phyloP scores from a whole-genome alignment of 2,113 vertebrate species.

The Amblyornis subalaris region DNA sequence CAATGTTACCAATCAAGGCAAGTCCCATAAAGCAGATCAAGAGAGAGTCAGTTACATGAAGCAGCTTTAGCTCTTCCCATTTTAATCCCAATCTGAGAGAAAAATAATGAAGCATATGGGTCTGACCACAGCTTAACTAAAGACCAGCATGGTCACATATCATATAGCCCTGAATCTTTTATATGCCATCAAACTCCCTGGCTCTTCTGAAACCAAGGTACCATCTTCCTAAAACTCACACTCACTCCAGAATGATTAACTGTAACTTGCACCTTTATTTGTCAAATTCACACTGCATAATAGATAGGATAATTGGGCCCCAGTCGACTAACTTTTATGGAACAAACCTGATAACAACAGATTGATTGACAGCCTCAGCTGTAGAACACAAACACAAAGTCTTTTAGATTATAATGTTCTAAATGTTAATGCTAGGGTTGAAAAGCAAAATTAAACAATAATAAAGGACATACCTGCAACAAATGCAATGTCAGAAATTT shows the following conservation, averaged over 20 bases:
- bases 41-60: not conserved
- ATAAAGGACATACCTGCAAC: constrained; percentile 1
- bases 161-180: not conserved
- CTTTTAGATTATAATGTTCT: constrained; percentile 26
- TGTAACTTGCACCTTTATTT: constrained; percentile 51
- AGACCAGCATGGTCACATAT: not conserved
- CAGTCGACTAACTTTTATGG: constrained; percentile 43
- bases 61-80: not conserved
- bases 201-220: not conserved
- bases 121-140: not conserved
- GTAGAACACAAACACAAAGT: constrained; percentile 40
- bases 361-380: constrained; percentile 47
- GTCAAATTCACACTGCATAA: constrained; percentile 37
- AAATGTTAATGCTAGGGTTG: not conserved
- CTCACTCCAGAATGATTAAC: not conserved
- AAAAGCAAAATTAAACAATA: constrained; percentile 44
- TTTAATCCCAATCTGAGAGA: not conserved
- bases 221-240: not conserved
- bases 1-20: not conserved
- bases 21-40: not conserved
- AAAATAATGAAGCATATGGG: not conserved
- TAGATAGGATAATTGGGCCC: constrained; percentile 48
- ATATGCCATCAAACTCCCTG: not conserved
- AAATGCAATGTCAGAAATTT: not conserved
- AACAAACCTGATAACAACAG: constrained; percentile 38